Evolutionary conservation across 2,888 invertebrate species (phyloP).

Genomic region (Parochlus steinenii): DNA sequence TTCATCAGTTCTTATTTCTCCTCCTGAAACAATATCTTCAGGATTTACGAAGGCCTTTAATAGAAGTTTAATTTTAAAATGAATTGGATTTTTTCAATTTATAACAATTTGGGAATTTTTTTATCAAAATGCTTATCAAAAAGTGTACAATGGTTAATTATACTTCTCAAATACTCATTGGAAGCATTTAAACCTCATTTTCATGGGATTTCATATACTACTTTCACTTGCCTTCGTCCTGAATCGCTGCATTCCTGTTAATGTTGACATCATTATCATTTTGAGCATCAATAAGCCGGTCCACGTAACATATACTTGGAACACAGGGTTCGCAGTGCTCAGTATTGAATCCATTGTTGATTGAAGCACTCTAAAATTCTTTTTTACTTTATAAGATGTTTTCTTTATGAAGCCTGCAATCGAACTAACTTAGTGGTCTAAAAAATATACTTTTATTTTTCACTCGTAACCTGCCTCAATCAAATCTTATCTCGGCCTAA

Average conservation of each 20-base stretch:
- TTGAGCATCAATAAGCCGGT: constrained; percentile 22
- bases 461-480: too few species aligned
- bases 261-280: constrained; percentile 21
- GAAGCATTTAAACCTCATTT: constrained; percentile 12
- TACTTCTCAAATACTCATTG: neutral
- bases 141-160: neutral
- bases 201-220: neutral
- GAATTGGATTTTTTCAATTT: too few species aligned
- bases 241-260: constrained; percentile 22
- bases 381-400: too few species aligned
- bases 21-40: constrained; percentile 26
- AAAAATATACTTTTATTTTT: too few species aligned
- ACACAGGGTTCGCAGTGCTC: too few species aligned
- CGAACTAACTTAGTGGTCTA: too few species aligned
- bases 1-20: constrained; percentile 21
- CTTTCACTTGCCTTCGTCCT: constrained; percentile 20
- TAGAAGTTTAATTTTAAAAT: constrained; percentile 5
- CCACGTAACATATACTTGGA: constrained; percentile 21
- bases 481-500: too few species aligned
- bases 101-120: too few species aligned
- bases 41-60: constrained; percentile 32
- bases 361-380: too few species aligned
- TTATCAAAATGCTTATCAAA: too few species aligned
- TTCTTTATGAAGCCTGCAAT: too few species aligned
- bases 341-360: too few species aligned